These are phyloP conservation scores for Labeo catla DNA, from an alignment of 2,113 vertebrate genomes.

Conservation along the genomic window DNA sequence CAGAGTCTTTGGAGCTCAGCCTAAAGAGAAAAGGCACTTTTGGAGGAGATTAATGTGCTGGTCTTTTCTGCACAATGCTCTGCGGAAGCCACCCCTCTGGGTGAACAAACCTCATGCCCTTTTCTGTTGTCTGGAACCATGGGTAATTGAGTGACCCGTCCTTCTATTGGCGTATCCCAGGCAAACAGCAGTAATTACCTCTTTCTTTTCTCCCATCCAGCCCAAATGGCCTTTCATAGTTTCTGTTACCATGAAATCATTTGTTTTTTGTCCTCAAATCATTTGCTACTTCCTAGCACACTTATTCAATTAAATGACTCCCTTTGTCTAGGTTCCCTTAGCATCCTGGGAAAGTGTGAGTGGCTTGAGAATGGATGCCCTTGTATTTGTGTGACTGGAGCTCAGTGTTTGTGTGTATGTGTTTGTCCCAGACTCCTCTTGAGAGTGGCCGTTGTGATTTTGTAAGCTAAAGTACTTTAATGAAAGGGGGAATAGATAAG, in stretches of 20 bases:
- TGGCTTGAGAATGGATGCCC: constrained; percentile 46
- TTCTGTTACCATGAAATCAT: constrained; percentile 67
- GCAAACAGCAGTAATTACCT: constrained; percentile 68
- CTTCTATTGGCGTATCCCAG: constrained; percentile 66
- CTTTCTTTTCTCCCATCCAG: constrained; percentile 63
- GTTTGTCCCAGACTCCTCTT: constrained; percentile 40
- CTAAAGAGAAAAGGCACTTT: constrained; percentile 51
- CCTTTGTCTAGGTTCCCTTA: constrained; percentile 54
- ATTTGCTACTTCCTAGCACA: constrained; percentile 64
- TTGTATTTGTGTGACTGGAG: constrained; percentile 42
- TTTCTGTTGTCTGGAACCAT: constrained; percentile 56
- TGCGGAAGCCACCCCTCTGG: constrained; percentile 67
- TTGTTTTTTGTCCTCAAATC: constrained; percentile 66
- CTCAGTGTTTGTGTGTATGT: constrained; percentile 42
- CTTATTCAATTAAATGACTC: constrained; percentile 55
- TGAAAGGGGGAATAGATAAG: not conserved
- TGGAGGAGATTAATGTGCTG: constrained; percentile 62
- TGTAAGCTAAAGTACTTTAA: constrained; percentile 7
- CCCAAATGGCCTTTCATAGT: constrained; percentile 61
- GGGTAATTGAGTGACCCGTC: constrained; percentile 61
- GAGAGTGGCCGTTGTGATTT: constrained; percentile 9
- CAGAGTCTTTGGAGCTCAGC: constrained; percentile 39
- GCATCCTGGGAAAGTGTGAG: constrained; percentile 54
- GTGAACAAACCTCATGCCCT: constrained; percentile 59
- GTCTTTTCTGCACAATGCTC: constrained; percentile 55